A percentile compares a stretch with the other conserved stretches of the same genome.
These are phyloP conservation scores for Parnassius apollo DNA, from an alignment of 2,888 invertebrate genomes.

Conservation along the genomic window DNA sequence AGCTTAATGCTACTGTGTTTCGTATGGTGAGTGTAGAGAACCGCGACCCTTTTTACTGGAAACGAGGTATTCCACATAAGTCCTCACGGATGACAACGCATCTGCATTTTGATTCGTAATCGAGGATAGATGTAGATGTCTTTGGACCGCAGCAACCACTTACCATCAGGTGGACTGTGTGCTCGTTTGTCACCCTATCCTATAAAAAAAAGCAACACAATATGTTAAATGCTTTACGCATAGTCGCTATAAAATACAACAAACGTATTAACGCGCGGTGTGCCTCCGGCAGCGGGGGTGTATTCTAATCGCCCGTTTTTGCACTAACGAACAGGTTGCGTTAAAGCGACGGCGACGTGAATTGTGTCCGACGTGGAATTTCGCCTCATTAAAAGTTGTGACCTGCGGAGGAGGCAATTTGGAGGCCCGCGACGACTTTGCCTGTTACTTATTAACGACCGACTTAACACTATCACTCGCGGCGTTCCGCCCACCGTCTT, in stretches of 20 bases:
- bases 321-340: conserved; percentile 80
- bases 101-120: too few species aligned
- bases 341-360: conserved; percentile 70
- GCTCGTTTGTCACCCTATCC: too few species aligned
- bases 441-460: conserved; percentile 68
- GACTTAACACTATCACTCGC: conserved; percentile 65
- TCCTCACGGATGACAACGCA: too few species aligned
- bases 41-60: too few species aligned
- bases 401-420: conserved; percentile 77
- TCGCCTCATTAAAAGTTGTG: conserved; percentile 81
- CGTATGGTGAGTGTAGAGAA: too few species aligned
- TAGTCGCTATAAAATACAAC: background rate
- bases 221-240: too few species aligned
- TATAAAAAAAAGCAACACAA: too few species aligned
- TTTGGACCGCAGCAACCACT: too few species aligned
- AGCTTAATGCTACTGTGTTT: too few species aligned
- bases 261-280: conserved; percentile 41
- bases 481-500: conserved; percentile 27
- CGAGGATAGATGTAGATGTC: too few species aligned
- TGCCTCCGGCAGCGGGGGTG: conserved; percentile 57
- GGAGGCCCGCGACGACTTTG: conserved; percentile 63
- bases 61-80: too few species aligned
- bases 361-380: conserved; percentile 72
- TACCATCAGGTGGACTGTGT: too few species aligned
- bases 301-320: conserved; percentile 81